Conservation (phyloP, 2,888 invertebrate species). For the Muschampia plurimacula region DNA sequence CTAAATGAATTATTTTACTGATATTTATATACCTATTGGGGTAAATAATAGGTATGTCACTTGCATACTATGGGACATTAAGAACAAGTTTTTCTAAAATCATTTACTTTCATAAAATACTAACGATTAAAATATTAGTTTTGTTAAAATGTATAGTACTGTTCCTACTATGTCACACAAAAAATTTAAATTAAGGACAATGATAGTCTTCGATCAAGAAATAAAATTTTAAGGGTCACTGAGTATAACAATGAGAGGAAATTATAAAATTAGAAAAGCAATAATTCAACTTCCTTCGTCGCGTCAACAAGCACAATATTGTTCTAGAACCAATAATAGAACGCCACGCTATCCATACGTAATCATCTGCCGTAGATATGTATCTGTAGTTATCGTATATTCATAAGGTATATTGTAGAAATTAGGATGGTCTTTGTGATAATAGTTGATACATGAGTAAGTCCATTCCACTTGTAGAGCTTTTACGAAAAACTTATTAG, state of each 20-base stretch:
- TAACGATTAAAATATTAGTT: no score
- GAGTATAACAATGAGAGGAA: slow-evolving; percentile 30
- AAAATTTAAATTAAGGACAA: not conserved
- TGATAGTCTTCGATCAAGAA: not conserved
- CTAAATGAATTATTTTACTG: no score
- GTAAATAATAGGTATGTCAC: no score
- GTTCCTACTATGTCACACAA: not conserved
- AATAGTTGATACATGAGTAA: not conserved
- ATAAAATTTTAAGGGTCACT: slow-evolving; percentile 1
- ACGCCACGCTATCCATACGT: not conserved
- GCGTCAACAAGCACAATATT: not conserved
- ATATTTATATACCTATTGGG: no score
- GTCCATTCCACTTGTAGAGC: not conserved
- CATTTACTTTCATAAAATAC: no score
- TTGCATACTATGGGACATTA: no score
- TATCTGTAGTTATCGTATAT: not conserved
- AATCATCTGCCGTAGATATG: not conserved
- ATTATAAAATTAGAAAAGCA: not conserved
- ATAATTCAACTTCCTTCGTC: slow-evolving; percentile 22
- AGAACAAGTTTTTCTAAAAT: no score
- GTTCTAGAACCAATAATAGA: not conserved
- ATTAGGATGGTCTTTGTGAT: not conserved
- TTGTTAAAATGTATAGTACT: no score
- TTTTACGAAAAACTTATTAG: not conserved
- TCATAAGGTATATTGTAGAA: not conserved